These are phyloP conservation scores for Xiphorhynchus erythropygius DNA, from an alignment of 2,797 vertebrate species.

Conservation along the genomic window DNA sequence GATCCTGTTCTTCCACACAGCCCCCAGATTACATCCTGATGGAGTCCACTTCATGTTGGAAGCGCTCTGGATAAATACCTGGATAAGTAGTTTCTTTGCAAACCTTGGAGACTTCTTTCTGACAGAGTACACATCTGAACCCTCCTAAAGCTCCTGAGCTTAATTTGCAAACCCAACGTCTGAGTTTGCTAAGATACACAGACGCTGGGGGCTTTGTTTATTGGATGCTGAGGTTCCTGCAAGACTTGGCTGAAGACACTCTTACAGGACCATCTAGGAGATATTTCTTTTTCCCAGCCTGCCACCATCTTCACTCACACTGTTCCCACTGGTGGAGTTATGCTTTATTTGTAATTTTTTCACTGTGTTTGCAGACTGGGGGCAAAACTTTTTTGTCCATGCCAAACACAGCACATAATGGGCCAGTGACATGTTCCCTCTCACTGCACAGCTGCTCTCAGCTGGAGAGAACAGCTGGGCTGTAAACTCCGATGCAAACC, in stretches of 20 bases:
- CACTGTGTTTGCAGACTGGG: background rate
- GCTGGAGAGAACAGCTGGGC: background rate
- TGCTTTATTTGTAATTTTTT: background rate
- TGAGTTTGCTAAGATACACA: background rate
- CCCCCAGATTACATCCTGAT: background rate
- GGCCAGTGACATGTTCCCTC: background rate
- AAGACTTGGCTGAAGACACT: background rate
- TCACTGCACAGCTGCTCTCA: background rate
- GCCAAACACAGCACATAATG: background rate
- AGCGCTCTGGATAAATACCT: background rate
- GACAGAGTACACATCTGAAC: background rate
- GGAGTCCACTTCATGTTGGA: background rate
- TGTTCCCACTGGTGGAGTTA: background rate
- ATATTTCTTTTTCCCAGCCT: background rate
- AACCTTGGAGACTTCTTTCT: background rate
- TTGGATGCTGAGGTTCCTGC: background rate
- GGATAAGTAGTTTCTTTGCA: background rate
- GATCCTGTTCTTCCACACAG: background rate
- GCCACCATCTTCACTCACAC: background rate
- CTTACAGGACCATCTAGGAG: background rate
- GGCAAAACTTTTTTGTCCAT: background rate
- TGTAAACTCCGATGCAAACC: background rate
- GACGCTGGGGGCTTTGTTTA: background rate
- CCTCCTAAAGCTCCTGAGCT: background rate
- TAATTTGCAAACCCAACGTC: background rate